Percentiles rank a stretch among this genome's conserved stretches.
Conservation (phyloP, 2,113 vertebrate species). For the Motacilla tschutschensis region DNA sequence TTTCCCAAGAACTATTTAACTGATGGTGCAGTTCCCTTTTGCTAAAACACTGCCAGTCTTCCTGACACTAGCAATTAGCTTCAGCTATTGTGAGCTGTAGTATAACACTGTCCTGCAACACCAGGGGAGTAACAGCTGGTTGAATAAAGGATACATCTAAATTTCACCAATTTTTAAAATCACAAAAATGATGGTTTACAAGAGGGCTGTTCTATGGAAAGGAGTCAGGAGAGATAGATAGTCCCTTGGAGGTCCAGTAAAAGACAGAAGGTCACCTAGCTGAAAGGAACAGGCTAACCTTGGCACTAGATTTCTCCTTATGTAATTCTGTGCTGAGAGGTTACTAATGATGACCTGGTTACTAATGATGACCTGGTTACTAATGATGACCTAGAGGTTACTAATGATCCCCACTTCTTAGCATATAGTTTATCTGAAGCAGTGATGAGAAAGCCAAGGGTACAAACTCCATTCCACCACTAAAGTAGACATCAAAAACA, state of each 20-base stretch:
- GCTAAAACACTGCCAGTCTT: not conserved
- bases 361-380: not conserved
- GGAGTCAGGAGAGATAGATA: not conserved
- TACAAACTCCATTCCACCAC: not conserved
- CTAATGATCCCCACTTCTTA: not conserved
- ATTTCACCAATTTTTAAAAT: not conserved
- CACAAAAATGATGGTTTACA: not conserved
- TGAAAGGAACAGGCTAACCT: not conserved
- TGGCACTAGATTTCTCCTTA: not conserved
- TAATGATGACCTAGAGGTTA: not conserved
- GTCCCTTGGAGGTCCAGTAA: not conserved
- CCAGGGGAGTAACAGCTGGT: not conserved
- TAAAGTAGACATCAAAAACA: not conserved
- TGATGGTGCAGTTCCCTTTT: not conserved
- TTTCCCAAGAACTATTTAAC: not conserved
- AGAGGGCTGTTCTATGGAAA: not conserved
- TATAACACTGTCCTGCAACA: not conserved
- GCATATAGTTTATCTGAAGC: not conserved
- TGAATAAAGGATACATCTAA: not conserved
- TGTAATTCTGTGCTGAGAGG: not conserved
- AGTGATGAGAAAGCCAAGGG: not conserved
- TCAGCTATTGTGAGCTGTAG: not conserved
- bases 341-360: not conserved
- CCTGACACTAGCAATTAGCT: not conserved
- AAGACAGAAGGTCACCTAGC: not conserved